Base-by-base conservation (phyloP, 2,113 vertebrate species). In the Tympanuchus pallidicinctus region DNA sequence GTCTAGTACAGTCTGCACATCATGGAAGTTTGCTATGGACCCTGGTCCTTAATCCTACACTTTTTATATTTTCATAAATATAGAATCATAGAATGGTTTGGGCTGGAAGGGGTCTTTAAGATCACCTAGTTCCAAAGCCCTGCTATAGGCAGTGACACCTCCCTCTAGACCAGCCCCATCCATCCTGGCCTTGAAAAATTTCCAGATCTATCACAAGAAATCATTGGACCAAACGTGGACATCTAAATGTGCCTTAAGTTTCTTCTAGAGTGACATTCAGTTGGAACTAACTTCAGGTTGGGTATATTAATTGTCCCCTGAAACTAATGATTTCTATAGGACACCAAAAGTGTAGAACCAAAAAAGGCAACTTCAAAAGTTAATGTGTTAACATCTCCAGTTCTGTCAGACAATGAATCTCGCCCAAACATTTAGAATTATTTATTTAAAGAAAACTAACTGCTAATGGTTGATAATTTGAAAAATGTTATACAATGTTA, bases 361-460 rank as follows among this genome's bases (percentile, higher is more conserved):
- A 36, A 48, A 69, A 34, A 36, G n/a, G 11, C 66, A 34, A 47
- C 10, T 50, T 87, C 24, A 67, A n/a, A 42, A 24, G 38, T 78
- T 47, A 71, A 54, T 34, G 25, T 36, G 4, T 2, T 69, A 12
- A 25, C 11, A 20, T 13, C 3, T 34, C 0, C 0, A 6, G 8
- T 64, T 34, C 47, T 61, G 21, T 16, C 21, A 63, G n/a, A 27
- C 2, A 45, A 36, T 0, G 0, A 32, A 0, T 54, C 25, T n/a
- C 7, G 43, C 11, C 1, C 10, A 61, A 88, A 52, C 1, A 34
- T 69, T 75, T 84, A 6, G 57, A 71, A 63, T 40, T 40, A 47
- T 65, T 74, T 75, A 0, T 11, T 47, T 54, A 3, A 38, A 0
- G 1, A 57, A 82, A 72, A 73, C 10, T 43, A 60, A 40, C 4